A percentile compares a stretch with the other conserved stretches of the same genome.
phyloP scores from a whole-genome alignment of 2,797 vertebrate genomes.

The Halcyon leucocephala region DNA sequence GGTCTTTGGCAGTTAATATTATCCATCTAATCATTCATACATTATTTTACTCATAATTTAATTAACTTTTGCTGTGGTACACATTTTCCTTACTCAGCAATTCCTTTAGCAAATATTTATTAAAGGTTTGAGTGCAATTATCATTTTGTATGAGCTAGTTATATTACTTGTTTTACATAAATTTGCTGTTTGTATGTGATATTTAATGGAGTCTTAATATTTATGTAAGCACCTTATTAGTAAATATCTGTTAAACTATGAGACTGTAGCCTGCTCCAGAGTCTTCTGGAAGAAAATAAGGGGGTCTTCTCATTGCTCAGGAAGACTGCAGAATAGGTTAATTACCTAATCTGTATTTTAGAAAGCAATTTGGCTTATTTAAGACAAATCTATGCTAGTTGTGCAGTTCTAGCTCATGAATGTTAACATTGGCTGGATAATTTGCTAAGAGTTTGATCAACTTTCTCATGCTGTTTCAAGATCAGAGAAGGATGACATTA shows the following conservation, averaged over 20 bases:
- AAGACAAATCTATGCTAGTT: neutral
- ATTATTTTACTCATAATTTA: conserved; percentile 14
- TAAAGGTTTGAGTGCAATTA: neutral
- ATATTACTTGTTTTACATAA: neutral
- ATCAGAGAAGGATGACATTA: conserved; percentile 52
- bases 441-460: neutral
- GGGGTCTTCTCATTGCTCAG: neutral
- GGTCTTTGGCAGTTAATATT: neutral
- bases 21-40: neutral
- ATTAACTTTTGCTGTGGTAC: neutral
- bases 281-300: neutral
- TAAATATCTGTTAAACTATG: neutral
- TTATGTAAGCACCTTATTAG: neutral
- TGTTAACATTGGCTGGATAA: neutral
- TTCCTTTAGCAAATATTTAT: conserved; percentile 9
- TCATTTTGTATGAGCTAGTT: neutral
- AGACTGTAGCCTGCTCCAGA: neutral
- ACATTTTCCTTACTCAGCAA: neutral
- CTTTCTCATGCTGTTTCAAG: conserved; percentile 53
- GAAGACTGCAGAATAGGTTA: neutral
- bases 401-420: neutral
- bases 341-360: neutral
- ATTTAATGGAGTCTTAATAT: neutral
- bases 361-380: neutral
- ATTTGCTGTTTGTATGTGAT: neutral